Conservation (phyloP, 2,888 invertebrate genomes). For the Phortica magna region DNA sequence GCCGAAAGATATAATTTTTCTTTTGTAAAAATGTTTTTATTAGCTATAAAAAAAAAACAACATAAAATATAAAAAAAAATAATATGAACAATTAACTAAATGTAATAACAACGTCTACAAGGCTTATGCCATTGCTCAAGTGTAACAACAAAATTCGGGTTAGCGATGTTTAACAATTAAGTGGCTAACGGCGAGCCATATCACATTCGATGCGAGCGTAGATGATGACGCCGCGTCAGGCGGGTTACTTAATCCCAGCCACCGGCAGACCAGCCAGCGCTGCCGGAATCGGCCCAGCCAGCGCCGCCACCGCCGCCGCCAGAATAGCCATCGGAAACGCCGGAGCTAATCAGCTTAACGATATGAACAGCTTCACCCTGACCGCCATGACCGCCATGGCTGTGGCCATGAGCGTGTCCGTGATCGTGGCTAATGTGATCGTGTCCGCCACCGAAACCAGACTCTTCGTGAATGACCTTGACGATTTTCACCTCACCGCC, state of each 20-base stretch:
- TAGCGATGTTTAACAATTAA: conserved; percentile 1
- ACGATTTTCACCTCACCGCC: conserved; percentile 54
- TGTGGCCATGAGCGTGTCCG: conserved; percentile 21
- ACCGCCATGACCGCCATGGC: conserved; percentile 43
- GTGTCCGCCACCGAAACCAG: conserved; percentile 41
- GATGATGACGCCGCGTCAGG: background rate
- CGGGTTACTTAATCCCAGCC: conserved; percentile 13
- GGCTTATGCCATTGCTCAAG: conserved; percentile 59
- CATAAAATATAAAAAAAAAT: conserved; percentile 15
- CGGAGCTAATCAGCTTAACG: conserved; percentile 48
- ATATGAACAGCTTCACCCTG: conserved; percentile 34
- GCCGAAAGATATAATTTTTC: background rate
- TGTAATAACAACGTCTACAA: conserved; percentile 59
- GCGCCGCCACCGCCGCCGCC: conserved; percentile 18
- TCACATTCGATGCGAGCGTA: conserved; percentile 1
- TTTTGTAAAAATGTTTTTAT: conserved; percentile 17
- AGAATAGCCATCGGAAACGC: conserved; percentile 38
- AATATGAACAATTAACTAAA: conserved; percentile 37
- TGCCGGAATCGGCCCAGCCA: conserved; percentile 42
- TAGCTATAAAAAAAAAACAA: conserved; percentile 36
- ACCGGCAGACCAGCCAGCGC: conserved; percentile 42
- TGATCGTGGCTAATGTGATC: conserved; percentile 32
- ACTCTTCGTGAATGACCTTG: conserved; percentile 53
- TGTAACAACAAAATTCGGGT: conserved; percentile 57
- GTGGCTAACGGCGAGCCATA: conserved; percentile 42